Evolutionary conservation across 1,140 invertebrate genomes (phyloP).

Genomic region (Papilio aristodemus): DNA sequence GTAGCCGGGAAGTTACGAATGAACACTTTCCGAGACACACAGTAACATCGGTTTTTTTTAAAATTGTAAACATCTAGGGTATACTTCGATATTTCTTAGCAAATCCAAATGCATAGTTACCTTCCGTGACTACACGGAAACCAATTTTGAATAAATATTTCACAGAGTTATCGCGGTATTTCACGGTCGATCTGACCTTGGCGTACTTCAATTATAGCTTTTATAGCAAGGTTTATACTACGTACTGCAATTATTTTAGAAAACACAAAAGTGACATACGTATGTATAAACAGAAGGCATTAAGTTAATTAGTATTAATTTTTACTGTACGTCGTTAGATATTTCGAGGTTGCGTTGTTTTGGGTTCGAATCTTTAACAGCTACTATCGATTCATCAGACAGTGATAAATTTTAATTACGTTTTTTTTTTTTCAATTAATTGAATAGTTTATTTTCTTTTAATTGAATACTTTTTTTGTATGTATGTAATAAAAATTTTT

Average conservation of each 20-base stretch:
- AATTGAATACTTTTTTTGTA: too few species aligned
- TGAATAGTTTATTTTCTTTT: too few species aligned
- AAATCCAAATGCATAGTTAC: not conserved
- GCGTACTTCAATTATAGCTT: not conserved
- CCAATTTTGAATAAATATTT: not conserved
- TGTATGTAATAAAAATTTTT: too few species aligned
- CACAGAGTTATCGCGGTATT: not conserved
- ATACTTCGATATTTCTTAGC: not conserved
- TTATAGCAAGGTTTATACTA: not conserved
- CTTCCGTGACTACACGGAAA: slow-evolving; percentile 8
- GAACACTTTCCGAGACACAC: slow-evolving; percentile 43
- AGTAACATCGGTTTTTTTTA: slow-evolving; percentile 1
- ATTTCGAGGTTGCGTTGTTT: too few species aligned
- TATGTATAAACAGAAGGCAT: not conserved
- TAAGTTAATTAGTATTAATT: too few species aligned
- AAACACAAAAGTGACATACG: not conserved
- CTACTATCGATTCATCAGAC: too few species aligned
- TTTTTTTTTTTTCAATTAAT: too few species aligned
- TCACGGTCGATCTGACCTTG: slow-evolving; percentile 11
- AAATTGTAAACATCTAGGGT: not conserved
- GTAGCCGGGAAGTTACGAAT: slow-evolving; percentile 43
- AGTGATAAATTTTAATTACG: too few species aligned
- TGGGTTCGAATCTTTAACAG: too few species aligned
- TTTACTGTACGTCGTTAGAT: too few species aligned
- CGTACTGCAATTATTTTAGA: not conserved